Base-by-base conservation (phyloP, 2,888 invertebrate genomes). In the Eristalinus aeneus region DNA sequence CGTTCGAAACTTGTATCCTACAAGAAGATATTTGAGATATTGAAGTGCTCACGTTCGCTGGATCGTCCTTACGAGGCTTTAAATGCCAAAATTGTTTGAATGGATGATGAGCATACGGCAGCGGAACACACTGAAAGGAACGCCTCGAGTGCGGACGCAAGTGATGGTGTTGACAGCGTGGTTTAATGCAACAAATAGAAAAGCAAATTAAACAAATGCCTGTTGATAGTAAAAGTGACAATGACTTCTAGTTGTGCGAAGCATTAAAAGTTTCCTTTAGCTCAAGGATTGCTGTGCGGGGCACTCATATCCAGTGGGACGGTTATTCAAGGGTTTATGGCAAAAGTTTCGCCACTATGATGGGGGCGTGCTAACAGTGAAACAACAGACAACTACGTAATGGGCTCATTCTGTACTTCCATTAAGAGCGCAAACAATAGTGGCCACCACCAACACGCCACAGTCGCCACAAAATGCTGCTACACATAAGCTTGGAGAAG, bases 381-480 rank as follows among this genome's bases (percentile, higher is more conserved):
- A 61, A 76, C 68, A 63, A 68, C 39, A 68, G 61, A 64, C 72
- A 72, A 72, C 61, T 79, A 72, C 72, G 65, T 79, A 79, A 72
- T 79, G 78, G 72, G 53, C 32, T 5, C 60, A 79, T 72, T 79
- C 78, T 65, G 31, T 9, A 72, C 65, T 60, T 64, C 27, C 53
- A 58, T 78, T 71, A 23, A 71, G 46, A 31, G 6, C 23, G 34
- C 39, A 72, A 60, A 79, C 65, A 79, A 72, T 67, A 31, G 34
- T 22, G 9, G 46, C 74, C 74, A 27, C 27, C 27, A 27, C 27
- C 27, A 27, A 27, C 27, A 27, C 27, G 27, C 27, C 27, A 5
- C 27, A 27, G 8, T 12, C 23, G n/a, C 31, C 67, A 34, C 67
- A 61, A 60, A 68, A 22, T 60, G 34, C 53, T 58, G 58, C 22